Conservation (phyloP, 2,797 vertebrate species). For the Poecile montanus region DNA sequence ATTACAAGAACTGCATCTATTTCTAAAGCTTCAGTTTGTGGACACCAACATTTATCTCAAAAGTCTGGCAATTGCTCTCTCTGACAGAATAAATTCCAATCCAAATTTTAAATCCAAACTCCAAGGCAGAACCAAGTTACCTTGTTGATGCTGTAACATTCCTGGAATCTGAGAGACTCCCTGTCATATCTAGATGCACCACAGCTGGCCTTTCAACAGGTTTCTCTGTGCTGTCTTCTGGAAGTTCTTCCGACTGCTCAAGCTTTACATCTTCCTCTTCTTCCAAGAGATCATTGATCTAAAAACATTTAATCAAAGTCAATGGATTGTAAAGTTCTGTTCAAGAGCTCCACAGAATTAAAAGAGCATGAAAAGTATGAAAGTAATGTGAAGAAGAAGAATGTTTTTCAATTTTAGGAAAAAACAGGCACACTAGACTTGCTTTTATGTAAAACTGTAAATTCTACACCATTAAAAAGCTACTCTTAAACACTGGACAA, state of each 20-base stretch:
- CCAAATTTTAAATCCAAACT: neutral
- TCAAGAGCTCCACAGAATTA: neutral
- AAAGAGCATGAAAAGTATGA: neutral
- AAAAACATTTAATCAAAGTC: neutral
- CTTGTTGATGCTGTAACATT: slow-evolving; percentile 77
- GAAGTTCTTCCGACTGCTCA: slow-evolving; percentile 92
- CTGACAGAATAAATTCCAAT: neutral
- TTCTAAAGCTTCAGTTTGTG: neutral
- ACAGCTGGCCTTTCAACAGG: slow-evolving; percentile 71
- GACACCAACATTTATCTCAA: neutral
- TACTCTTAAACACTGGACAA: neutral
- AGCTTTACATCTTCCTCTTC: slow-evolving; percentile 91
- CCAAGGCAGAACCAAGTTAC: slow-evolving; percentile 55
- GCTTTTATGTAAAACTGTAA: neutral
- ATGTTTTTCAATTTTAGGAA: neutral
- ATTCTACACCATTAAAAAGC: neutral
- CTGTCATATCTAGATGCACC: slow-evolving; percentile 76
- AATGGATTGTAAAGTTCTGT: neutral
- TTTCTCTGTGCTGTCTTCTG: slow-evolving; percentile 87
- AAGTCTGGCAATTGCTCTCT: neutral
- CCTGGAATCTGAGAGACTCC: slow-evolving; percentile 73
- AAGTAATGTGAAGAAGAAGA: neutral
- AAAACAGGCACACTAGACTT: neutral
- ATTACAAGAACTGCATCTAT: neutral
- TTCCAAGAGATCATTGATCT: slow-evolving; percentile 83